Conservation (phyloP, 1,140 invertebrate genomes). For the Pogonus chalceus region DNA sequence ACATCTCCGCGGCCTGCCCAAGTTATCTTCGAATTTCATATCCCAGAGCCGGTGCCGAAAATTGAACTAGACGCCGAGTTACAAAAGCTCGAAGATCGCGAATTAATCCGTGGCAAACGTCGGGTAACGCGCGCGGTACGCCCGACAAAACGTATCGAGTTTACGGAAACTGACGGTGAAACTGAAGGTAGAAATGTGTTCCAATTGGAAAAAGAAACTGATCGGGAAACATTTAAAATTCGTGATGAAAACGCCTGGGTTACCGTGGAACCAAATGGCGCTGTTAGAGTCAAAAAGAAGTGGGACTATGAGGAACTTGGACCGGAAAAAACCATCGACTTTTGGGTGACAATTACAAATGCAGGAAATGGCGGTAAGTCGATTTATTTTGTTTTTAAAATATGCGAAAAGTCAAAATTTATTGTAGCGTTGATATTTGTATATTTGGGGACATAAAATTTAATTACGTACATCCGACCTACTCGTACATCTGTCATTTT, state of each 20-base stretch:
- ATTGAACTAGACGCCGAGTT: conserved; percentile 43
- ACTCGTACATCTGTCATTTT: too few relatives aligned
- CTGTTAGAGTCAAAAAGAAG: conserved; percentile 87
- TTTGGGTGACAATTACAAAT: conserved; percentile 91
- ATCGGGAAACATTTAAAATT: conserved; percentile 87
- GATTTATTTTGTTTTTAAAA: conserved; percentile 14
- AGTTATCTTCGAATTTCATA: conserved; percentile 63
- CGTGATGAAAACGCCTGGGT: conserved; percentile 90
- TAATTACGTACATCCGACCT: too few relatives aligned
- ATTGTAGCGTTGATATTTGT: too few relatives aligned
- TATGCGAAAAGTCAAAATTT: not conserved
- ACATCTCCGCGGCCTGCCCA: conserved; percentile 58
- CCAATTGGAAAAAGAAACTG: conserved; percentile 82
- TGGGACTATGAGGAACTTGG: conserved; percentile 94
- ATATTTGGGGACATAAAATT: too few relatives aligned
- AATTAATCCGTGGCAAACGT: conserved; percentile 62
- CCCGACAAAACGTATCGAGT: conserved; percentile 85
- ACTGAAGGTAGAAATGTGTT: conserved; percentile 80
- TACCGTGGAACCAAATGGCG: conserved; percentile 80
- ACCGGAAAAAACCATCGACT: conserved; percentile 92
- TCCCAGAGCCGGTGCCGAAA: conserved; percentile 41
- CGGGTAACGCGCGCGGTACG: conserved; percentile 77
- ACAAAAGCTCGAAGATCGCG: conserved; percentile 37
- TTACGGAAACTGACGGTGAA: conserved; percentile 82
- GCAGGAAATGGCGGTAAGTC: conserved; percentile 71